Conservation (phyloP, 2,797 vertebrate genomes). For the Melanotaenia trifasciata region DNA sequence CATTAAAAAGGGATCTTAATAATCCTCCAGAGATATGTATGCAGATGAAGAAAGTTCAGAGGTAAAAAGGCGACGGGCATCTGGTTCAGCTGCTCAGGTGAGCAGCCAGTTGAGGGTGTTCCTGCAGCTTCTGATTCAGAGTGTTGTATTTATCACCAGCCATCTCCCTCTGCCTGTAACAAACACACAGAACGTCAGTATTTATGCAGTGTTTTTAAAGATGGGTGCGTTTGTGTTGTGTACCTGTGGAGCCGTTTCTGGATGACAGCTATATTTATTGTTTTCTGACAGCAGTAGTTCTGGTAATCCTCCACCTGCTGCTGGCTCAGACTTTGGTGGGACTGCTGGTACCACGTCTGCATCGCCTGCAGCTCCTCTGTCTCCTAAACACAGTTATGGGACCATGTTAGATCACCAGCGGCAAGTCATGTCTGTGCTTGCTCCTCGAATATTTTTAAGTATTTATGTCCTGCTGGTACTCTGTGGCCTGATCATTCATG, state of each 20-base stretch:
- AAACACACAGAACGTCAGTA: constrained; percentile 16
- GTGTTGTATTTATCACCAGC: constrained; percentile 76
- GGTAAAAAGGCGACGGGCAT: too few species aligned
- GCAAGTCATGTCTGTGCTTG: background rate
- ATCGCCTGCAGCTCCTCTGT: constrained; percentile 82
- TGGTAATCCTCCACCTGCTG: constrained; percentile 78
- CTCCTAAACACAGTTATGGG: constrained; percentile 68
- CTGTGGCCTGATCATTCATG: background rate
- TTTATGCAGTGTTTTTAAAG: constrained; percentile 17
- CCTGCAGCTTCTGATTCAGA: constrained; percentile 81
- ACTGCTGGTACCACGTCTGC: constrained; percentile 84
- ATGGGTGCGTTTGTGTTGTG: constrained; percentile 2
- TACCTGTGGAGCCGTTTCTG: constrained; percentile 83
- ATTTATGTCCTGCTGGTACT: background rate
- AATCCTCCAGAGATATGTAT: background rate
- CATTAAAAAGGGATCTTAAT: background rate
- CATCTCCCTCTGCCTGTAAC: constrained; percentile 80
- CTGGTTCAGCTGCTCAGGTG: constrained; percentile 53
- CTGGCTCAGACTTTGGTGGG: constrained; percentile 67
- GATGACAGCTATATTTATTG: constrained; percentile 76
- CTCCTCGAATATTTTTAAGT: too few species aligned
- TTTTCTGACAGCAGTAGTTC: constrained; percentile 76
- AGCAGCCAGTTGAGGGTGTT: constrained; percentile 76
- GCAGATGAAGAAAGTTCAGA: too few species aligned
- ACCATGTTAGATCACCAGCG: background rate